A percentile compares a stretch with the other conserved stretches of the same genome.
These are phyloP conservation scores for Hemibagrus wyckioides DNA, from an alignment of 2,113 vertebrate genomes.

Conservation along the genomic window DNA sequence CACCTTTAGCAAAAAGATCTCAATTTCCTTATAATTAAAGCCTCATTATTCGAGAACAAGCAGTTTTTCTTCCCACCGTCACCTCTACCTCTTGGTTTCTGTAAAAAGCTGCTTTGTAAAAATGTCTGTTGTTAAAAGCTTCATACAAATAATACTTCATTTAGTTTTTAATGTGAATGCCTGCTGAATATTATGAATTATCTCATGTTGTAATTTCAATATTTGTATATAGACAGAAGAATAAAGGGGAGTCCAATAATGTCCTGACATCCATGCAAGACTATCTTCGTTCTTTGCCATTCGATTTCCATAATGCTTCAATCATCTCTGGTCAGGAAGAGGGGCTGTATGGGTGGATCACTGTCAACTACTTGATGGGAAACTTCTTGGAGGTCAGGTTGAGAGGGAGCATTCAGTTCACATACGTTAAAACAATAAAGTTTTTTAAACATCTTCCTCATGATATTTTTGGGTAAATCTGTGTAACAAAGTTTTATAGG, in stretches of 20 bases:
- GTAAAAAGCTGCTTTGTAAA: not conserved
- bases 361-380: constrained; percentile 95
- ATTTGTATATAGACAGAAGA: constrained; percentile 70
- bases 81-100: not conserved
- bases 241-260: constrained; percentile 75
- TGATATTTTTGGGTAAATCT: not conserved
- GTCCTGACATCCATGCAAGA: constrained; percentile 77
- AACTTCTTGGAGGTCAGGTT: constrained; percentile 88
- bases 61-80: not conserved
- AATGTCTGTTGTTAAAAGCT: not conserved
- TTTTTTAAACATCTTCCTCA: too few species aligned
- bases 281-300: constrained; percentile 84
- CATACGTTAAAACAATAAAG: not conserved
- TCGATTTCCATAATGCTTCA: constrained; percentile 86
- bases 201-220: not conserved
- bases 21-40: not conserved
- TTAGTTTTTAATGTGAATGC: not conserved
- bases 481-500: too few species aligned
- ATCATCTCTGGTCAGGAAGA: constrained; percentile 92
- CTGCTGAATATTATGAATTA: too few species aligned
- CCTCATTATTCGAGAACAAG: not conserved
- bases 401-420: not conserved
- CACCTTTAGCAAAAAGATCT: not conserved
- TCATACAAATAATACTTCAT: not conserved
- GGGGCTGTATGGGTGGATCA: constrained; percentile 96